A percentile compares a stretch with the other conserved stretches of the same genome.
phyloP scores from a whole-genome alignment of 2,113 vertebrate species.

The Theristicus caerulescens region DNA sequence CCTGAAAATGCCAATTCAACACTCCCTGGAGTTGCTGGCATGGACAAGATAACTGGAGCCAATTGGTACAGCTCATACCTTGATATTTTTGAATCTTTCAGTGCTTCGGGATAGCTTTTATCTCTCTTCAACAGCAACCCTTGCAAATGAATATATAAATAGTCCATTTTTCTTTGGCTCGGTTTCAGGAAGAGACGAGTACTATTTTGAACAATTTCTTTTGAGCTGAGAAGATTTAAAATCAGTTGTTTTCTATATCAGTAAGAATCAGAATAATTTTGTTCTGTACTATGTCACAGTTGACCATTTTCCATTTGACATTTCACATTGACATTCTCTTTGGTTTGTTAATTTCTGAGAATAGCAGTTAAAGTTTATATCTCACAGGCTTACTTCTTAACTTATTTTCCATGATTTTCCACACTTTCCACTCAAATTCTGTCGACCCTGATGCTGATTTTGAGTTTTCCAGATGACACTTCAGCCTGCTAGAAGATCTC shows the following conservation, averaged over 20 bases:
- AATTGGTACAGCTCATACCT: not conserved
- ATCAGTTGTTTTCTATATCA: not conserved
- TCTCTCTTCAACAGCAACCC: not conserved
- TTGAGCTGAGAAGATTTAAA: not conserved
- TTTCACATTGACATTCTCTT: not conserved
- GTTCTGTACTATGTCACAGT: not conserved
- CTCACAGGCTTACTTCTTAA: not conserved
- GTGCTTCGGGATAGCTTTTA: not conserved
- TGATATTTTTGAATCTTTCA: slow-evolving; percentile 8
- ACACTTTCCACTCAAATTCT: not conserved
- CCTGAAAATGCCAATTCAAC: slow-evolving; percentile 5
- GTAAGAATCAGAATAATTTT: not conserved
- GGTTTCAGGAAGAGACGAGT: not conserved
- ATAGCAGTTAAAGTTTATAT: not conserved
- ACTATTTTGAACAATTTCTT: not conserved
- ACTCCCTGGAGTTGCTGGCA: not conserved
- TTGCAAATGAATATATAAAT: slow-evolving; percentile 35
- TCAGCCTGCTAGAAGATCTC: not conserved
- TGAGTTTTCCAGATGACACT: not conserved
- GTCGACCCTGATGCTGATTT: not conserved
- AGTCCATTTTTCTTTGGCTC: slow-evolving; percentile 10
- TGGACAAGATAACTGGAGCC: not conserved
- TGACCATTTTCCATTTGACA: not conserved
- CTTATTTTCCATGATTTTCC: not conserved
- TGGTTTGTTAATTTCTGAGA: not conserved